phyloP scores from a whole-genome alignment of 2,888 invertebrate genomes.

The Pyrrhosoma nymphula region DNA sequence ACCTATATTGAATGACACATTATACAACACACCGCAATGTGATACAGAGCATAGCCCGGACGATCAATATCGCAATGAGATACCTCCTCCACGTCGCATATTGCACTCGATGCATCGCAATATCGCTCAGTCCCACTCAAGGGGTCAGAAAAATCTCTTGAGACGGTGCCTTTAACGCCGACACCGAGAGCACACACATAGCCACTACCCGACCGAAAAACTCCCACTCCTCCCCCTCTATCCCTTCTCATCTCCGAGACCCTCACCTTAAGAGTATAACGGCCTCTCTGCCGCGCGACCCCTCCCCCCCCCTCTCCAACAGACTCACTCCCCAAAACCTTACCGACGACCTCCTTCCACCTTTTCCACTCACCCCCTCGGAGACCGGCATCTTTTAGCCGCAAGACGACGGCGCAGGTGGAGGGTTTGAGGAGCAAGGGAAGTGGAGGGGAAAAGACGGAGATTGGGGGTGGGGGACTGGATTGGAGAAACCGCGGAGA shows the following conservation, averaged over 20 bases:
- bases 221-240: no score
- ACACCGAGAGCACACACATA: neutral
- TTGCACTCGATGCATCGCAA: no score
- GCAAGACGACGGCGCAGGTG: neutral
- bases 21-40: no score
- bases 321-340: neutral
- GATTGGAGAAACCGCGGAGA: neutral
- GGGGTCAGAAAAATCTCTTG: neutral
- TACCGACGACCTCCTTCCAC: neutral
- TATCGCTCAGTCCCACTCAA: neutral
- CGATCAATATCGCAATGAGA: no score
- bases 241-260: neutral
- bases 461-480: neutral
- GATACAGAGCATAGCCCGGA: no score
- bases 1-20: no score
- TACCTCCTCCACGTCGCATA: no score
- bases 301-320: neutral
- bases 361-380: neutral
- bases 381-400: neutral
- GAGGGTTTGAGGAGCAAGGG: neutral
- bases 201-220: neutral
- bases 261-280: constrained; percentile 25
- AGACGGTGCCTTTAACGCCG: no score
- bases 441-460: neutral
- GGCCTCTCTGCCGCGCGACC: neutral